These are phyloP conservation scores for Ladona fulva DNA, from an alignment of 1,140 invertebrate genomes.

Conservation along the genomic window DNA sequence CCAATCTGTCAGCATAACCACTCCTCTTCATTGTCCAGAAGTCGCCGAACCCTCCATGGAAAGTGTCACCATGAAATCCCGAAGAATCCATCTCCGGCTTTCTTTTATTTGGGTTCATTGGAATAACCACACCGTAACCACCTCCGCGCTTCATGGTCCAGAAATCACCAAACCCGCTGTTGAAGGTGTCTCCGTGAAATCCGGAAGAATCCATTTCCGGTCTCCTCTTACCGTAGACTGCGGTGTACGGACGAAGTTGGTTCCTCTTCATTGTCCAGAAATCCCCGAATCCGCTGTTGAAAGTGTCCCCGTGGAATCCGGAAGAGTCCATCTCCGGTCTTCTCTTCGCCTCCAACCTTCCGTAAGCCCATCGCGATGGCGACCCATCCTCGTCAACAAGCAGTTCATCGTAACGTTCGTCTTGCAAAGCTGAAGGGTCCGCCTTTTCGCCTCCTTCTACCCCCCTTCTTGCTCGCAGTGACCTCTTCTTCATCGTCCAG, in stretches of 20 bases:
- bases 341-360: slow-evolving; percentile 25
- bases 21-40: slow-evolving; percentile 38
- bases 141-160: slow-evolving; percentile 31
- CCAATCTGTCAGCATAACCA: too few species aligned
- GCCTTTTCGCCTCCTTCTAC: too few species aligned
- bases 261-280: slow-evolving; percentile 34
- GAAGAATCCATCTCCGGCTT: slow-evolving; percentile 37
- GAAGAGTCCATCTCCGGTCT: slow-evolving; percentile 37
- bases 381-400: background rate
- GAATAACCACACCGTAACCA: slow-evolving; percentile 27
- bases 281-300: slow-evolving; percentile 39
- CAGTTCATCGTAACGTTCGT: too few species aligned
- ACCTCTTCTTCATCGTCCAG: slow-evolving; percentile 35
- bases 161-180: slow-evolving; percentile 40
- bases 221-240: slow-evolving; percentile 26
- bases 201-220: slow-evolving; percentile 36
- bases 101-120: slow-evolving; percentile 22
- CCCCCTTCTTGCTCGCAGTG: background rate
- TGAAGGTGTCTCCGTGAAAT: slow-evolving; percentile 40
- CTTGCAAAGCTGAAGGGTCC: too few species aligned
- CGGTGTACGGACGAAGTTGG: background rate
- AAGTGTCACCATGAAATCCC: slow-evolving; percentile 39
- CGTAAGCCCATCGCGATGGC: background rate
- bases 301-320: slow-evolving; percentile 39
- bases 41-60: slow-evolving; percentile 39